phyloP scores from a whole-genome alignment of 1,140 invertebrate species.

The Aporrectodea caliginosa region DNA sequence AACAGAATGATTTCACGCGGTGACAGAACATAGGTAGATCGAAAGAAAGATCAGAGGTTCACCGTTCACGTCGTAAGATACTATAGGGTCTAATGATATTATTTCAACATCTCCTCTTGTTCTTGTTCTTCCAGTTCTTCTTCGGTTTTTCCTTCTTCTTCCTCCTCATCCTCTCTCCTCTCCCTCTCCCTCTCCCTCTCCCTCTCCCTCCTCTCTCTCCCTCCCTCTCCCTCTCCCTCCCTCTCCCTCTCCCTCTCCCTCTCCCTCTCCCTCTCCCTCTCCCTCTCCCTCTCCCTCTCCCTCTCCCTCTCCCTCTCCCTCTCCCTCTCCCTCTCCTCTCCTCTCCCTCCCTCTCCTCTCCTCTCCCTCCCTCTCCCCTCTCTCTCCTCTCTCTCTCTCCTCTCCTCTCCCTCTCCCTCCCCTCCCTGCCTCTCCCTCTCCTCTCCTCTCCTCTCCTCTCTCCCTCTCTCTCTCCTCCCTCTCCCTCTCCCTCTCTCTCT shows the following conservation, averaged over 20 bases:
- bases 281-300: not conserved
- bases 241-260: not conserved
- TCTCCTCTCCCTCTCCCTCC: not conserved
- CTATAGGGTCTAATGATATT: too few species aligned
- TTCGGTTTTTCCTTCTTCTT: not conserved
- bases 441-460: not conserved
- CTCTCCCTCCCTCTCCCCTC: too few species aligned
- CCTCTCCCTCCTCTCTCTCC: not conserved
- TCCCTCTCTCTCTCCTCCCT: not conserved
- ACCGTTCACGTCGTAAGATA: too few species aligned
- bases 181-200: not conserved
- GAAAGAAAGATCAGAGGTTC: too few species aligned
- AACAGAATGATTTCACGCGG: too few species aligned
- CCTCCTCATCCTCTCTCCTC: too few species aligned
- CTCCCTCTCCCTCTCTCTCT: not conserved
- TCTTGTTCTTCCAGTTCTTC: not conserved
- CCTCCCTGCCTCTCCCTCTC: too few species aligned
- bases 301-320: not conserved
- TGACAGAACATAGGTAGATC: too few species aligned
- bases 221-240: not conserved
- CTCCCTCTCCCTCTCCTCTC: not conserved
- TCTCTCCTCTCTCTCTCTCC: too few species aligned
- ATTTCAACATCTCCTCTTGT: constrained; percentile 6
- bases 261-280: not conserved
- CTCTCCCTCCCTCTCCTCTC: not conserved